These are phyloP conservation scores for Syritta pipiens DNA, from an alignment of 2,888 invertebrate species.

Conservation along the genomic window DNA sequence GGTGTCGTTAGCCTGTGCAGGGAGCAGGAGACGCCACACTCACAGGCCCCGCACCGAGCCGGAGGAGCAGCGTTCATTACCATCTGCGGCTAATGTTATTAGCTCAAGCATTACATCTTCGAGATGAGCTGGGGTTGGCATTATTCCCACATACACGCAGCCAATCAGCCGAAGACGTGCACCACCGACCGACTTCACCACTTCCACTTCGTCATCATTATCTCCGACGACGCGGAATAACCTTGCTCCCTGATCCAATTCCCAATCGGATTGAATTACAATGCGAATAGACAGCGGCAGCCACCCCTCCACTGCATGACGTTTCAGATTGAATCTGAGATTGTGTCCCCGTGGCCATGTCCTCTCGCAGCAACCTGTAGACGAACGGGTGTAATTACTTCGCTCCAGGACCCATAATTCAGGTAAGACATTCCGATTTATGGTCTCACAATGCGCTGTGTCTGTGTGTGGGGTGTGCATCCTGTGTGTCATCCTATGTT, in stretches of 20 bases:
- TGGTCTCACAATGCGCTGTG: slow-evolving; percentile 28
- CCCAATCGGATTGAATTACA: slow-evolving; percentile 62
- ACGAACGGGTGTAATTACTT: slow-evolving; percentile 43
- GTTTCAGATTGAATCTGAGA: no score
- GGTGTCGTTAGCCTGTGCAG: slow-evolving; percentile 31
- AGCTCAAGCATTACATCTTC: slow-evolving; percentile 41
- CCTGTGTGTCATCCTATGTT: no score
- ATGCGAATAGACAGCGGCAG: slow-evolving; percentile 32
- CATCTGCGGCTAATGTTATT: slow-evolving; percentile 52
- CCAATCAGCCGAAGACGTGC: not conserved
- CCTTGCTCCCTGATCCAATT: slow-evolving; percentile 60
- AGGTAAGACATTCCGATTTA: slow-evolving; percentile 55
- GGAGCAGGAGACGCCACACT: not conserved
- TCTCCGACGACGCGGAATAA: slow-evolving; percentile 10
- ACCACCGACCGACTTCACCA: slow-evolving; percentile 22
- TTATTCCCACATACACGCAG: not conserved
- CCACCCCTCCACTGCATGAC: no score
- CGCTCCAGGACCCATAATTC: slow-evolving; percentile 40
- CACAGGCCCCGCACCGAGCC: no score
- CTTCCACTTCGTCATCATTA: slow-evolving; percentile 1
- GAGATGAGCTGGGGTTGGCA: no score
- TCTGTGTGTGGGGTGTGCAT: no score
- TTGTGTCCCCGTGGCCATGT: slow-evolving; percentile 8
- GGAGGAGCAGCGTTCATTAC: no score
- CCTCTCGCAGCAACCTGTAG: slow-evolving; percentile 28